Percentiles rank a stretch among this genome's conserved stretches.
Evolutionary conservation across 2,113 vertebrate species (phyloP).

Genomic region (Propithecus coquereli): DNA sequence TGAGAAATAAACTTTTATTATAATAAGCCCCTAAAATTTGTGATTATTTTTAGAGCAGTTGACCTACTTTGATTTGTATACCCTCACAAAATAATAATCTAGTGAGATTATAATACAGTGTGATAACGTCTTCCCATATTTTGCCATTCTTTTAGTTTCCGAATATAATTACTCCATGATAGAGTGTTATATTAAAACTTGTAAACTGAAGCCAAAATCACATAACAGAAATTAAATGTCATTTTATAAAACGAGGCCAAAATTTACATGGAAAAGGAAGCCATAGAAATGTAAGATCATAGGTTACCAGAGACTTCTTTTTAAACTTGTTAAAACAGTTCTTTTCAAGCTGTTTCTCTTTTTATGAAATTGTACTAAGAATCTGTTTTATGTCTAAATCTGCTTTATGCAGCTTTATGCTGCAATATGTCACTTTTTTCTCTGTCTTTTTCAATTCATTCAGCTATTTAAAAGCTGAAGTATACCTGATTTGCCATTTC

Average conservation of each 20-base stretch:
- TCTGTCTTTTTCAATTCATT: constrained; percentile 53
- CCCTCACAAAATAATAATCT: neutral
- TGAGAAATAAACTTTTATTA: neutral
- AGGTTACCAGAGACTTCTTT: constrained; percentile 8
- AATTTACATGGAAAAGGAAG: constrained; percentile 51
- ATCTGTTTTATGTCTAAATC: constrained; percentile 53
- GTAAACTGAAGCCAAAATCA: constrained; percentile 37
- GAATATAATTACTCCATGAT: neutral
- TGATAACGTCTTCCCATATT: neutral
- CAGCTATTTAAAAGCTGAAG: constrained; percentile 52
- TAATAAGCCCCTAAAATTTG: neutral
- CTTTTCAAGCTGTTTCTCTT: constrained; percentile 34
- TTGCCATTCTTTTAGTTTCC: neutral
- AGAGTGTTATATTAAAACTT: neutral
- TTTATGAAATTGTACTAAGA: constrained; percentile 53
- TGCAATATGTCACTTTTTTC: constrained; percentile 43
- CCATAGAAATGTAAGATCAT: constrained; percentile 27
- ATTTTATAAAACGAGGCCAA: constrained; percentile 47
- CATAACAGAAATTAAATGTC: constrained; percentile 44
- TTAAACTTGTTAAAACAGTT: constrained; percentile 22
- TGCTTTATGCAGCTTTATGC: constrained; percentile 29
- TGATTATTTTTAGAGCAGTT: neutral
- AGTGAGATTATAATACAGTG: neutral
- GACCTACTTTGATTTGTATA: neutral
- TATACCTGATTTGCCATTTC: constrained; percentile 62